A percentile compares a stretch with the other conserved stretches of the same genome.
phyloP scores from a whole-genome alignment of 2,888 invertebrate genomes.

The Hoplodrina blanda region DNA sequence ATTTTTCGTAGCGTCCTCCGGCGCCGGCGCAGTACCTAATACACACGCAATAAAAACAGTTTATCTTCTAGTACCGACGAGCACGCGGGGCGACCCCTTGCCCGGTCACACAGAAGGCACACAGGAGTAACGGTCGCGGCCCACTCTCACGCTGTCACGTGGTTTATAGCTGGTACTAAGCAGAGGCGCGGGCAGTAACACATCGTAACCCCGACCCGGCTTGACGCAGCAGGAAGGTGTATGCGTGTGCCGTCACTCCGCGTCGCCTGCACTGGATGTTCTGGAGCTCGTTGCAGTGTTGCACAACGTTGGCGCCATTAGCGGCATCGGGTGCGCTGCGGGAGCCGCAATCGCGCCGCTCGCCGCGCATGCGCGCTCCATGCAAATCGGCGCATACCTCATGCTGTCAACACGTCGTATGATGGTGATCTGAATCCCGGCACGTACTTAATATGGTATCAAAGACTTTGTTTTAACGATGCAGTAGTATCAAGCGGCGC shows the following conservation, averaged over 20 bases:
- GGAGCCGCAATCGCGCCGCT: conserved; percentile 21
- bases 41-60: neutral
- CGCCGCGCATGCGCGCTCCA: conserved; percentile 10
- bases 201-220: no score
- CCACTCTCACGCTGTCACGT: no score
- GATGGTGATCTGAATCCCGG: conserved; percentile 3
- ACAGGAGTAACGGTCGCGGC: neutral
- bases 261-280: conserved; percentile 1
- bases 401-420: conserved; percentile 37
- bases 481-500: neutral
- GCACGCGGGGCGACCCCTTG: neutral
- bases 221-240: no score
- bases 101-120: conserved; percentile 12
- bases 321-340: conserved; percentile 45
- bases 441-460: neutral
- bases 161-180: no score
- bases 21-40: neutral
- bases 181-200: no score
- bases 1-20: neutral
- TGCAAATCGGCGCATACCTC: conserved; percentile 42
- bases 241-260: neutral
- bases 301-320: conserved; percentile 29
- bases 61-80: neutral
- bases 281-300: neutral
- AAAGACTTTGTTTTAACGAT: conserved; percentile 1